Conservation (phyloP, 2,797 vertebrate species). For the Crenichthys baileyi region DNA sequence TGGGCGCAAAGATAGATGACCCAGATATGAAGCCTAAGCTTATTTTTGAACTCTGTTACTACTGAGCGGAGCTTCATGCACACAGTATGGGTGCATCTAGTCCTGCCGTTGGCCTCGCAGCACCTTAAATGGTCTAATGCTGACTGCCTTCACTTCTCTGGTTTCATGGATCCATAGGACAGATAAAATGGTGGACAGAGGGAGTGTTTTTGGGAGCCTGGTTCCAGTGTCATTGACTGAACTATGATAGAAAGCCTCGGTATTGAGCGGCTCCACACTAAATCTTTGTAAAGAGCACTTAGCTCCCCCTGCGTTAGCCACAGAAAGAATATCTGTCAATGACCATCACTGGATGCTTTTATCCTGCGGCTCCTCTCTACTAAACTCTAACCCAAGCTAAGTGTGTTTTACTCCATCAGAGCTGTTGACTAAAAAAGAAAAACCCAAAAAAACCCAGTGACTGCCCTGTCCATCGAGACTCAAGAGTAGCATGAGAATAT, state of each 20-base stretch:
- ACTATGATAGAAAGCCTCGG: conserved; percentile 74
- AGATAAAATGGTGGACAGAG: conserved; percentile 54
- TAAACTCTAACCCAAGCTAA: conserved; percentile 39
- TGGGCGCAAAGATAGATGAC: conserved; percentile 81
- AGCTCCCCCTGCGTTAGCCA: conserved; percentile 76
- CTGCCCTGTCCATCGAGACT: conserved; percentile 33
- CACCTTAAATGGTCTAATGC: conserved; percentile 23
- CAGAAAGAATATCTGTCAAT: conserved; percentile 82
- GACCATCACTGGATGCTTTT: conserved; percentile 80
- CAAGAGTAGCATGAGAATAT: conserved; percentile 21
- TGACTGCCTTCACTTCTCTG: conserved; percentile 41
- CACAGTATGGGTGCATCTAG: conserved; percentile 21
- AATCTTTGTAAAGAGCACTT: conserved; percentile 82
- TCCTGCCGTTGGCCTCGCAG: conserved; percentile 29
- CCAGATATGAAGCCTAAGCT: conserved; percentile 78
- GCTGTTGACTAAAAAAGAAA: conserved; percentile 54
- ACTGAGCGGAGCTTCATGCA: conserved; percentile 27
- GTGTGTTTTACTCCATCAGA: conserved; percentile 63
- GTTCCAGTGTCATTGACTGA: conserved; percentile 79
- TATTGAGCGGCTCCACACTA: conserved; percentile 73
- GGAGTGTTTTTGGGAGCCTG: conserved; percentile 69
- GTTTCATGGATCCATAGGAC: conserved; percentile 54
- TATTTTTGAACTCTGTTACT: conserved; percentile 68
- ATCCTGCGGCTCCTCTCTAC: conserved; percentile 71
- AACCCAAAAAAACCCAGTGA: conserved; percentile 42